Conservation (phyloP, 23 tunicate species). For the Styela plicata region DNA sequence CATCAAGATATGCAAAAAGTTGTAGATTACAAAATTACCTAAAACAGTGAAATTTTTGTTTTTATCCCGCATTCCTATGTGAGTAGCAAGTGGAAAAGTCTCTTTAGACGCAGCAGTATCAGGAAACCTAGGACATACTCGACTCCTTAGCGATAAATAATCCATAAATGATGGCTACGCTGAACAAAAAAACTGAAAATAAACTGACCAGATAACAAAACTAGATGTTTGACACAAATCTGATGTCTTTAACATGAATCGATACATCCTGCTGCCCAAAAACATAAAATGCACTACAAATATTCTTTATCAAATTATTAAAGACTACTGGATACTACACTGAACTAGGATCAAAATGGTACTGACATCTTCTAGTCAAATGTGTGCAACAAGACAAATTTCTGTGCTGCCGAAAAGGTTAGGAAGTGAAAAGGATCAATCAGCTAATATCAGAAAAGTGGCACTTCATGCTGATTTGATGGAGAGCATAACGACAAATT, state of each 20-base stretch:
- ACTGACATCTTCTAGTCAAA: background rate
- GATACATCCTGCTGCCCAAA: too few relatives aligned
- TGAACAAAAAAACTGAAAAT: background rate
- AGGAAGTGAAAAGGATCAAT: too few relatives aligned
- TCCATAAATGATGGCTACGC: background rate
- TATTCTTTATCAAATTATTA: too few relatives aligned
- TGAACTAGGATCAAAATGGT: too few relatives aligned
- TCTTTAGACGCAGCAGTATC: background rate
- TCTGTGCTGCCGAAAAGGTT: too few relatives aligned
- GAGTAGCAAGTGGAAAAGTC: background rate
- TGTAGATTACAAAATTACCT: too few relatives aligned
- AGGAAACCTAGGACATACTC: slow-evolving; percentile 16
- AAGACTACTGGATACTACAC: background rate
- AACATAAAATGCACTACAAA: background rate
- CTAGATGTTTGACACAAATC: background rate
- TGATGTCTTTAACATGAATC: too few relatives aligned
- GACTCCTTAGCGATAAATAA: background rate
- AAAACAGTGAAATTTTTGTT: background rate
- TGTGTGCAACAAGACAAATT: background rate
- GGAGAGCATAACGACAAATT: too few relatives aligned
- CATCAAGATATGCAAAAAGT: too few relatives aligned
- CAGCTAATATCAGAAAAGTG: too few relatives aligned
- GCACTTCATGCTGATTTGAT: too few relatives aligned
- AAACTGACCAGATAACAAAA: background rate
- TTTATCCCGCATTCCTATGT: slow-evolving; percentile 7